These are phyloP conservation scores for Noctua janthina DNA, from an alignment of 2,888 invertebrate genomes.

Conservation along the genomic window DNA sequence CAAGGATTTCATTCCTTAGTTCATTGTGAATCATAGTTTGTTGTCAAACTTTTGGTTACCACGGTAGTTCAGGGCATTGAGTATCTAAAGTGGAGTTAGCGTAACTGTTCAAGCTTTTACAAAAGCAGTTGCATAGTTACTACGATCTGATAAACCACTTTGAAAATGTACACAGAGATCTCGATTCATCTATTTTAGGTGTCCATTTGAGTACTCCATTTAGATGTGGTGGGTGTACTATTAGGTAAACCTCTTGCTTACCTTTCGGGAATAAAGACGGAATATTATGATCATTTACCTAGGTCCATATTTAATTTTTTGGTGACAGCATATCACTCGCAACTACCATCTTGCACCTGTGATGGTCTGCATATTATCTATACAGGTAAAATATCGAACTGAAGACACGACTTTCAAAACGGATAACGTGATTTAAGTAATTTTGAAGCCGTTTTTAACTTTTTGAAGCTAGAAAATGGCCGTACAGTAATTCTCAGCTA, in stretches of 20 bases:
- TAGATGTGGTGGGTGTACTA: not conserved
- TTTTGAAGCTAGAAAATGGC: constrained; percentile 18
- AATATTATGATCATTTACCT: not conserved
- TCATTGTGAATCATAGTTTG: not conserved
- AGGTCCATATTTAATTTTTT: not conserved
- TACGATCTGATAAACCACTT: not conserved
- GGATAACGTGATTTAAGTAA: not conserved
- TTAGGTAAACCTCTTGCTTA: not conserved
- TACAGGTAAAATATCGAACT: not conserved
- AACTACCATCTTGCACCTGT: not conserved
- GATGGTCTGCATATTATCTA: not conserved
- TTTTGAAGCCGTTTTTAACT: not conserved
- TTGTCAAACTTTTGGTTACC: no score
- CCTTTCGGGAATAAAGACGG: not conserved
- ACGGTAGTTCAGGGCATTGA: not conserved
- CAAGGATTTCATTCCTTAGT: not conserved
- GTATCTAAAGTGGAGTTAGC: not conserved
- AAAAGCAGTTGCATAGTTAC: not conserved
- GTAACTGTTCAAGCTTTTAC: not conserved
- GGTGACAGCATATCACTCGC: not conserved
- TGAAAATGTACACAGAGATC: not conserved
- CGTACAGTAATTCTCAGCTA: constrained; percentile 1
- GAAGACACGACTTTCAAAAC: not conserved
- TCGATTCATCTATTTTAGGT: not conserved
- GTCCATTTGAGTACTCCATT: not conserved